These are phyloP conservation scores for Chironomus tentans DNA, from an alignment of 2,888 invertebrate species.

Conservation along the genomic window DNA sequence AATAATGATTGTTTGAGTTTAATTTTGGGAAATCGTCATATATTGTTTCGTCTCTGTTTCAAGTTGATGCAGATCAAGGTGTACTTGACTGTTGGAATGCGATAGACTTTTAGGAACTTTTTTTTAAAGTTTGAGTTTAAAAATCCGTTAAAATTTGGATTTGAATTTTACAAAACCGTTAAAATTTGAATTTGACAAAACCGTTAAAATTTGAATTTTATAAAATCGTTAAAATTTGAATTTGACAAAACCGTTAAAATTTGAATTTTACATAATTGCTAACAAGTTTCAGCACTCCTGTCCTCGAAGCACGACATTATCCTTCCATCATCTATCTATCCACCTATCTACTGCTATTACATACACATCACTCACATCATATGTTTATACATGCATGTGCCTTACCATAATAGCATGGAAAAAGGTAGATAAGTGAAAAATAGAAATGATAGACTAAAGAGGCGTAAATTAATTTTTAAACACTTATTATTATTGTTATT, in stretches of 20 bases:
- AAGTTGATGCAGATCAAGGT: background rate
- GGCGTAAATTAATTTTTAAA: slow-evolving; percentile 12
- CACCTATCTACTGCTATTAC: background rate
- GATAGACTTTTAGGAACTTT: too few species aligned
- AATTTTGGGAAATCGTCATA: background rate
- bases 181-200: too few species aligned
- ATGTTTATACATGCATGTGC: background rate
- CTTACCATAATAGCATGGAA: too few species aligned
- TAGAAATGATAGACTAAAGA: background rate
- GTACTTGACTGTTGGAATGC: too few species aligned
- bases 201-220: too few species aligned
- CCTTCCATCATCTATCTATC: background rate
- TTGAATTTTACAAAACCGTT: too few species aligned
- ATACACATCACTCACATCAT: background rate
- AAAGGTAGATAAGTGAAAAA: too few species aligned
- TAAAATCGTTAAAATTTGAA: too few species aligned
- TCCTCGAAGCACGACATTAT: background rate
- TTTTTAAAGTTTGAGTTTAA: too few species aligned
- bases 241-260: background rate
- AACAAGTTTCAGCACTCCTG: background rate
- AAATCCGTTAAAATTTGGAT: too few species aligned
- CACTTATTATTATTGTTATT: background rate
- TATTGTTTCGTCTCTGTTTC: background rate
- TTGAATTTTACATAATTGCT: background rate
- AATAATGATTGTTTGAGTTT: slow-evolving; percentile 12